Percentiles rank a stretch among this genome's conserved stretches.
Conservation (phyloP, 2,888 invertebrate species). For the Rapana venosa region DNA sequence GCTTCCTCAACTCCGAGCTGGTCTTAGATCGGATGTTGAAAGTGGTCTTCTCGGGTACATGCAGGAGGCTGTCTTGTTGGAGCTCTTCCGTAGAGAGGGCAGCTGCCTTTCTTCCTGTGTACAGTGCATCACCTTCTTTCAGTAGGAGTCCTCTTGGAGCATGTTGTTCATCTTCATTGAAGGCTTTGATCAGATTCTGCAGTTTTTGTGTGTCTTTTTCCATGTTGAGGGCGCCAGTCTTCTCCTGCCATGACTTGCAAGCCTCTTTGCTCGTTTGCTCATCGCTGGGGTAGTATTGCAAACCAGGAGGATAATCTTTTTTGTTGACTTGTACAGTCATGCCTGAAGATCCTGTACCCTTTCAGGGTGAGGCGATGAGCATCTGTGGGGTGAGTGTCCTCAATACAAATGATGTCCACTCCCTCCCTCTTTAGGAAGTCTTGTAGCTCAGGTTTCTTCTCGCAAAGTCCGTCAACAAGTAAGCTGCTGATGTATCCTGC, state of each 20-base stretch:
- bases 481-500: neutral
- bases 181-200: constrained; percentile 15
- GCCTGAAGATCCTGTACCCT: too few species aligned
- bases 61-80: neutral
- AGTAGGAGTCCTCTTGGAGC: neutral
- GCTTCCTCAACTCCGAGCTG: neutral
- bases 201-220: constrained; percentile 7
- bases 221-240: constrained; percentile 11
- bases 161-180: neutral
- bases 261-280: neutral
- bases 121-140: neutral
- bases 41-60: neutral
- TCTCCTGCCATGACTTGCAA: neutral
- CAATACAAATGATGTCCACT: constrained; percentile 10
- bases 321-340: too few species aligned
- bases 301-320: too few species aligned
- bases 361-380: neutral
- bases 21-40: neutral
- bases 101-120: neutral
- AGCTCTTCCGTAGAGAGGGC: neutral
- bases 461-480: constrained; percentile 13
- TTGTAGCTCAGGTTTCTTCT: constrained; percentile 22
- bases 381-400: constrained; percentile 27
- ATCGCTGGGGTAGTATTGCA: too few species aligned
- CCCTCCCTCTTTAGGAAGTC: constrained; percentile 13